A percentile compares a stretch with the other conserved stretches of the same genome.
phyloP scores from a whole-genome alignment of 2,113 vertebrate genomes.

The Melierax canorus region DNA sequence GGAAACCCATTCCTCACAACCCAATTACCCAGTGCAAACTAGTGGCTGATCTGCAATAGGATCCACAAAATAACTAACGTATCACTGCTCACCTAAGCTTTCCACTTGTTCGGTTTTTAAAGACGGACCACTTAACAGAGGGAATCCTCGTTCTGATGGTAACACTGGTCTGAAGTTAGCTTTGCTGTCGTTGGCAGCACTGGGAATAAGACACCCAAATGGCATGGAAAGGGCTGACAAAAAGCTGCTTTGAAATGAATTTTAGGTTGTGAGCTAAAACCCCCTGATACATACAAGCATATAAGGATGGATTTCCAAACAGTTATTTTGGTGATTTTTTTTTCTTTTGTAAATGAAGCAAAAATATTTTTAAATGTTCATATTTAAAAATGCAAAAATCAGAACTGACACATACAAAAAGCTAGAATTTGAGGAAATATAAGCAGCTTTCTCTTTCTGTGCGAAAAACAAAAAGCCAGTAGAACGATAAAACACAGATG shows the following conservation, averaged over 20 bases:
- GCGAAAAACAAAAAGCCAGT: neutral
- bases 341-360: neutral
- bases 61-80: neutral
- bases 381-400: neutral
- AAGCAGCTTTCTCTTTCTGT: neutral
- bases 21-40: neutral
- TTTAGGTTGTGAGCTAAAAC: neutral
- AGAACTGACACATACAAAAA: neutral
- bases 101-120: neutral
- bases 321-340: neutral
- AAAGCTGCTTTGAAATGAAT: neutral
- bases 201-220: neutral
- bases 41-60: neutral
- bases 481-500: neutral
- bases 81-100: rapidly evolving
- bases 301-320: neutral
- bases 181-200: neutral
- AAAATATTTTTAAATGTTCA: neutral
- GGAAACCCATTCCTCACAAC: neutral
- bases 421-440: neutral
- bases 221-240: neutral
- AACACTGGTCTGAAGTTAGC: neutral
- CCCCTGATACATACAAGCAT: neutral
- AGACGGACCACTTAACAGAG: too few species aligned
- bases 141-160: neutral